phyloP scores from a whole-genome alignment of 2,113 vertebrate genomes.

The Pithys albifrons region DNA sequence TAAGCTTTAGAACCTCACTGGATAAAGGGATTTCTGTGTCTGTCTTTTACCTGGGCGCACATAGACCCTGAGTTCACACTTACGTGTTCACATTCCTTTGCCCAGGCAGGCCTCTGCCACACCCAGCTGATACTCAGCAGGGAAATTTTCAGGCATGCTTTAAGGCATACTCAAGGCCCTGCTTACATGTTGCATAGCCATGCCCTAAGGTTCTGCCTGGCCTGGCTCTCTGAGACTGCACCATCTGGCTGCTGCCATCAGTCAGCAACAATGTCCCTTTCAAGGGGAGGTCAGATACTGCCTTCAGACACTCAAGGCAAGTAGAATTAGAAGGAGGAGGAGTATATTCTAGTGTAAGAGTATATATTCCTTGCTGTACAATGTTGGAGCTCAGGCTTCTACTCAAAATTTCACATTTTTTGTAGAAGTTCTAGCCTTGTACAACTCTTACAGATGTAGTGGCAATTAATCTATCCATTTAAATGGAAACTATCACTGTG shows the following conservation, averaged over 20 bases:
- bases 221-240: neutral
- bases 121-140: neutral
- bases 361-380: neutral
- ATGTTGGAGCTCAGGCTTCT: neutral
- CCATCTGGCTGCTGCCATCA: neutral
- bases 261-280: neutral
- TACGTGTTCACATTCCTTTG: rapidly evolving
- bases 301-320: neutral
- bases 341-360: neutral
- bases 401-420: neutral
- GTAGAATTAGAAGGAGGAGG: neutral
- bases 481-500: neutral
- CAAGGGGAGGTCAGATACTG: neutral
- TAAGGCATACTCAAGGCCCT: neutral
- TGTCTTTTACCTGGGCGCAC: rapidly evolving
- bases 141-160: neutral
- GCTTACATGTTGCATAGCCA: neutral
- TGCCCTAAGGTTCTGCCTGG: neutral
- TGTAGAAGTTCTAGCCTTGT: neutral
- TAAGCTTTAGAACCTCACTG: neutral
- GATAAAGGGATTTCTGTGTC: neutral
- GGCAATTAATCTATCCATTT: neutral
- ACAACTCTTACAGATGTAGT: neutral
- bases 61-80: neutral
- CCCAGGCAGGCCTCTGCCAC: neutral